Evolutionary conservation across 2,113 vertebrate species (phyloP), one percentile per base, ranked within the genome.

Genomic region (Rhadina sibilatrix): DNA sequence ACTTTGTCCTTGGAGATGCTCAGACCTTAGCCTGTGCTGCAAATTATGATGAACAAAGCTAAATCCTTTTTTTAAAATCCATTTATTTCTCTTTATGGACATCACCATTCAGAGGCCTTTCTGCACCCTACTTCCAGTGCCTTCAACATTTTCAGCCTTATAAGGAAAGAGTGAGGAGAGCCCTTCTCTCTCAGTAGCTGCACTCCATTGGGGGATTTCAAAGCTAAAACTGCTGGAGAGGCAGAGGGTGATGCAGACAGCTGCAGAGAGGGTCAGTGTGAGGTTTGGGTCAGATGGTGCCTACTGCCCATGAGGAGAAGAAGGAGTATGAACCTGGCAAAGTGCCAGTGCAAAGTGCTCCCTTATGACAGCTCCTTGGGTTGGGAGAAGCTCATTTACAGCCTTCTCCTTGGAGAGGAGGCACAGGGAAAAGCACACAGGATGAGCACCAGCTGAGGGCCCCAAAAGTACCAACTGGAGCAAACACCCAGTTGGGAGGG

Each of bases 361-460:
- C 24, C 33, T 71, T 61, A 5, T 77, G 53, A 23, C 18, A 86
- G n/a, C 9, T 72, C 22, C 42, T 42, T 28, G n/a, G 19, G 7
- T 2, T 37, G 44, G 52, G 18, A 68, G 23, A 71, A 53, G 7
- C 16, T 60, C 3, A 8, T 47, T 89, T 46, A 11, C 15, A 13
- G 31, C 7, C 31, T 30, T 18, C 50, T 78, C 6, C 30, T 38
- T 64, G 21, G 11, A 78, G 40, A 81, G 5, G 30, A 30, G 20
- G n/a, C 50, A 21, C 9, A 15, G 33, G 11, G 65, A 46, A 70
- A 49, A 78, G 2, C 19, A 44, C 16, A 30, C 0, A 1, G 5
- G 8, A 21, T 27, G 15, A 21, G 8, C 38, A n/a, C 12, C 2
- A 1, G 10, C 6, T 2, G 3, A 16, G 37, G 1, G 2, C 23